Conservation (phyloP, 1,140 invertebrate species). For the Bombus terrestris region DNA sequence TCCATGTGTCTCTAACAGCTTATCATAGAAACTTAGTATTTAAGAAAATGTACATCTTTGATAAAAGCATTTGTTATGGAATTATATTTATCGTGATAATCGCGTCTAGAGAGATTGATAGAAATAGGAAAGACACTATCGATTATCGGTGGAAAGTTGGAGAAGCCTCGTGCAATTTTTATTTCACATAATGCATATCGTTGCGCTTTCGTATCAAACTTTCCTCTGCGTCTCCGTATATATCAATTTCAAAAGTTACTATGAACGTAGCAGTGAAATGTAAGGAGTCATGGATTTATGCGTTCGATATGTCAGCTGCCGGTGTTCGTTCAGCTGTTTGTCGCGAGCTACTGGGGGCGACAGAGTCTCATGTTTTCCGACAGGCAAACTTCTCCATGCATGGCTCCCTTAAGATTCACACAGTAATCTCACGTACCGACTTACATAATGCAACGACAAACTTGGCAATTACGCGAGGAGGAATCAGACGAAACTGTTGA, state of each 20-base stretch:
- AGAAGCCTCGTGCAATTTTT: background rate
- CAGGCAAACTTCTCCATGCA: conserved; percentile 12
- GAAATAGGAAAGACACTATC: background rate
- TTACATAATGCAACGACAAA: conserved; percentile 35
- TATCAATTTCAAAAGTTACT: conserved; percentile 26
- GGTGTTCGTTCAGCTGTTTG: conserved; percentile 30
- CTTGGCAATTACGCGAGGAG: conserved; percentile 29
- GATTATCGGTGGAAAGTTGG: background rate
- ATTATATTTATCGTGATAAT: background rate
- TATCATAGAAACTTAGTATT: too few relatives aligned
- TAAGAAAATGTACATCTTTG: too few relatives aligned
- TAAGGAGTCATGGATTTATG: conserved; percentile 29
- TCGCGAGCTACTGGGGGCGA: background rate
- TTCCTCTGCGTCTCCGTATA: background rate
- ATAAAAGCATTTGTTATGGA: too few relatives aligned
- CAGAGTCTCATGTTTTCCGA: background rate
- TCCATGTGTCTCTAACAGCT: too few relatives aligned
- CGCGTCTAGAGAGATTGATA: too few relatives aligned
- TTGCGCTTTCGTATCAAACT: background rate
- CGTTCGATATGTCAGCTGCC: conserved; percentile 29
- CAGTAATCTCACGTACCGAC: conserved; percentile 11
- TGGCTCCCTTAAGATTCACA: conserved; percentile 29
- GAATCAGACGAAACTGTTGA: conserved; percentile 28
- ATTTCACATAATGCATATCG: background rate
- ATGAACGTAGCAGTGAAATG: background rate